A percentile compares a stretch with the other conserved stretches of the same genome.
phyloP scores from a whole-genome alignment of 2,888 invertebrate genomes.

The Cantharis lateralis region DNA sequence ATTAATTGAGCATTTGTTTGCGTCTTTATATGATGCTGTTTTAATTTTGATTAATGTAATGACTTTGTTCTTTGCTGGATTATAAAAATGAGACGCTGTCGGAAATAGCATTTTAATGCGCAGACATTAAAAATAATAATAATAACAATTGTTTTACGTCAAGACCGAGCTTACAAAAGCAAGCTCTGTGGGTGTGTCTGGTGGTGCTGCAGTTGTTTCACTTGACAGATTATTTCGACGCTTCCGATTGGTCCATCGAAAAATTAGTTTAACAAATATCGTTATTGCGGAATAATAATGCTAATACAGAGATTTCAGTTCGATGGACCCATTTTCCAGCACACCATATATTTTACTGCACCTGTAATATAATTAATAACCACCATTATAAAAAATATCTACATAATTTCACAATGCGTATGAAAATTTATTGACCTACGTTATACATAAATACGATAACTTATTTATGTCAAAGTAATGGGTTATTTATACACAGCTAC shows the following conservation, averaged over 20 bases:
- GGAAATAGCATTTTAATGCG: background rate
- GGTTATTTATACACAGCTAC: slow-evolving; percentile 26
- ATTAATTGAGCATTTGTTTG: background rate
- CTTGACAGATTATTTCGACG: background rate
- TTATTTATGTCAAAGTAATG: slow-evolving; percentile 27
- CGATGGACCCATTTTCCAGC: background rate
- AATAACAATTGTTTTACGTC: background rate
- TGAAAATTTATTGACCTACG: background rate
- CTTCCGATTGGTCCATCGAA: background rate
- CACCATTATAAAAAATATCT: background rate
- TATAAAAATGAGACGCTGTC: background rate
- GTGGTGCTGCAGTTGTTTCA: background rate
- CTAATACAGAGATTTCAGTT: background rate
- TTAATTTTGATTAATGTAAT: background rate
- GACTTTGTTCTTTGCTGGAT: background rate
- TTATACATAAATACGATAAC: slow-evolving; percentile 16
- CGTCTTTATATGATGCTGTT: background rate
- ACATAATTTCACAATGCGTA: background rate
- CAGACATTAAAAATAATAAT: background rate
- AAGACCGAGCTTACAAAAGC: background rate
- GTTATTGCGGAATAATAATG: background rate
- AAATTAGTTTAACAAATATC: background rate
- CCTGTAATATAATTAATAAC: background rate
- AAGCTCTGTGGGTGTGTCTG: background rate
- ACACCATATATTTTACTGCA: background rate